These are phyloP conservation scores for Pygmarrhopalites habei DNA, from an alignment of 1,140 invertebrate genomes.

Conservation along the genomic window DNA sequence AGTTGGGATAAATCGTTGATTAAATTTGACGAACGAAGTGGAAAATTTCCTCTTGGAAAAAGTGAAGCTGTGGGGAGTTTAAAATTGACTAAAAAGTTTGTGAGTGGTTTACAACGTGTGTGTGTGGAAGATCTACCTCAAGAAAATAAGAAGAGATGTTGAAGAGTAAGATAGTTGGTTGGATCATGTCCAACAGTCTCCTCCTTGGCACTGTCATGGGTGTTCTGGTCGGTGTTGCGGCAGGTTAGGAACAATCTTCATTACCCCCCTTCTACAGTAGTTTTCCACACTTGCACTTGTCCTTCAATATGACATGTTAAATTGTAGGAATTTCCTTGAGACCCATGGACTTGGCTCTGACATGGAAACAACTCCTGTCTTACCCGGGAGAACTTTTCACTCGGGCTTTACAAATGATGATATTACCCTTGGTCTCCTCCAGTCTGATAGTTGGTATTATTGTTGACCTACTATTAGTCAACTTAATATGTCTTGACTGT, in stretches of 20 bases:
- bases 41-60: too few species aligned
- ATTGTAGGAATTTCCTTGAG: constrained; percentile 22
- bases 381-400: constrained; percentile 89
- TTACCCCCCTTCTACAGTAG: neutral
- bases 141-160: too few species aligned
- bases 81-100: too few species aligned
- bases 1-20: too few species aligned
- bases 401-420: constrained; percentile 78
- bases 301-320: too few species aligned
- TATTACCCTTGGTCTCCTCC: constrained; percentile 77
- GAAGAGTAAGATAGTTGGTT: constrained; percentile 5
- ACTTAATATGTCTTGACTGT: too few species aligned
- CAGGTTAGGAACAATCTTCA: neutral
- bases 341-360: constrained; percentile 2
- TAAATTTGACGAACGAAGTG: too few species aligned
- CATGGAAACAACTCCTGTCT: constrained; percentile 67
- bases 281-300: too few species aligned
- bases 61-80: too few species aligned
- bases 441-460: constrained; percentile 76
- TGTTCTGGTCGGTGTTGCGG: neutral
- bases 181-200: neutral
- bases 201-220: neutral
- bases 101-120: too few species aligned
- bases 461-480: too few species aligned
- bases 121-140: too few species aligned